Evolutionary conservation across 1,140 invertebrate species (phyloP), one percentile per base, ranked within the genome.

Genomic region (Acromyrmex echinatior): DNA sequence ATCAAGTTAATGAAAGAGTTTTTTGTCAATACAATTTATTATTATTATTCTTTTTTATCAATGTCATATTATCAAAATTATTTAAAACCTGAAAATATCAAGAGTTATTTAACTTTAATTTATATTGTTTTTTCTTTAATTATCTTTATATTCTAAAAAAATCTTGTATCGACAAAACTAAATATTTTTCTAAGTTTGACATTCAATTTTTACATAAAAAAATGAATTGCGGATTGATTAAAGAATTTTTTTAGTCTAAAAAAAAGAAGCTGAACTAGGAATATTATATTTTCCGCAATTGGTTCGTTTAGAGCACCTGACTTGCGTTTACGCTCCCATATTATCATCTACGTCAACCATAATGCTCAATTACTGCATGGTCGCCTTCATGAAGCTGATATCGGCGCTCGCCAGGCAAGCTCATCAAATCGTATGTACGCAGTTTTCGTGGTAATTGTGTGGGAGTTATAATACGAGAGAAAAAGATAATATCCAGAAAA

Each of bases 201-300:
- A 35, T 28, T 14, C 9, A 45, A 73, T 60, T 49, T 45, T 60
- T 51, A 12, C 9, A 14, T 51, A 12, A 16, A 16, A 80, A 1
- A 68, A 10, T 6, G n/a, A 35, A 53, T 4, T 60, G 1, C n/a
- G n/a, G n/a, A 66, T 35, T 35, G 1, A 25, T 65, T 18, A 74
- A 62, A 60, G n/a, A 31, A 25, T 56, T 74, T 51, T 1, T 62
- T 21, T 58, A 35, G 7, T 2, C 45, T 14, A 21, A 60, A 25
- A 25, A 16, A 73, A 21, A 60, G 14, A 21, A 0, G 18, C 60
- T 45, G 53, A 49, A 45, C 21, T 53, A 31, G 18, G 14, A 12
- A 5, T 31, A 82, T 10, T 60, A 60, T 89, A 89, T 89, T 90
- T 90, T 86, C 70, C 73, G 71, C 89, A 90, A 90, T 90, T 89